phyloP scores from a whole-genome alignment of 2,113 vertebrate species.

The Condylura cristata region DNA sequence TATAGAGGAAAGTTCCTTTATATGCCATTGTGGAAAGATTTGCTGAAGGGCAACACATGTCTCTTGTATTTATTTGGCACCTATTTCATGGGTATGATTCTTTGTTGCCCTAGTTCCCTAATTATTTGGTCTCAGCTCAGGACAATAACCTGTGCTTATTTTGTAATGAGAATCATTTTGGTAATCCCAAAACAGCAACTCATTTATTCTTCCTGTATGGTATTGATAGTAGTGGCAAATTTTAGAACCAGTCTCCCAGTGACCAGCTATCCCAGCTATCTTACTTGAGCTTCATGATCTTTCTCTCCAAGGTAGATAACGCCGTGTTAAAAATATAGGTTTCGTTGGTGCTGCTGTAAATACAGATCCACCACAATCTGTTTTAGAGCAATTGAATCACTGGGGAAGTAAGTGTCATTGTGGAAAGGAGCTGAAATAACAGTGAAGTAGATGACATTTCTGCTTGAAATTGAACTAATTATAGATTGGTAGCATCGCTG shows the following conservation, averaged over 20 bases:
- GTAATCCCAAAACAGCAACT: conserved; percentile 31
- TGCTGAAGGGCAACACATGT: neutral
- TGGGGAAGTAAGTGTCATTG: conserved; percentile 65
- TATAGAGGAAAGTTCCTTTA: neutral
- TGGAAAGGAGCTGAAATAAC: conserved; percentile 64
- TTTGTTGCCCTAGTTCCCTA: neutral
- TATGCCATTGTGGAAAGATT: neutral
- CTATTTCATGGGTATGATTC: conserved; percentile 6
- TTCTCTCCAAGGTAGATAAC: conserved; percentile 39
- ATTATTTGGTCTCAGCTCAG: conserved; percentile 38
- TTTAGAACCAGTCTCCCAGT: conserved; percentile 51
- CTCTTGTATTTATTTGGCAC: neutral
- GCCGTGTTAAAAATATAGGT: conserved; percentile 54
- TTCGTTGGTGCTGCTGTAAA: conserved; percentile 66
- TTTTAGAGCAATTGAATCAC: conserved; percentile 69
- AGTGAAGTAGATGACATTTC: conserved; percentile 73
- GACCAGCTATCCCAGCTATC: neutral
- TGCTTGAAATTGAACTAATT: conserved; percentile 71
- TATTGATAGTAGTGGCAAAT: neutral
- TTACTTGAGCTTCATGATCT: neutral
- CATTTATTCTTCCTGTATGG: neutral
- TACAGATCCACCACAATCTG: conserved; percentile 60
- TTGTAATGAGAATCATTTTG: conserved; percentile 18
- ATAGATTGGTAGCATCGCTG: conserved; percentile 62
- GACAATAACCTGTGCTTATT: neutral